These are phyloP conservation scores for Drosophila tsacasi DNA, from an alignment of 1,140 invertebrate genomes.

Conservation along the genomic window DNA sequence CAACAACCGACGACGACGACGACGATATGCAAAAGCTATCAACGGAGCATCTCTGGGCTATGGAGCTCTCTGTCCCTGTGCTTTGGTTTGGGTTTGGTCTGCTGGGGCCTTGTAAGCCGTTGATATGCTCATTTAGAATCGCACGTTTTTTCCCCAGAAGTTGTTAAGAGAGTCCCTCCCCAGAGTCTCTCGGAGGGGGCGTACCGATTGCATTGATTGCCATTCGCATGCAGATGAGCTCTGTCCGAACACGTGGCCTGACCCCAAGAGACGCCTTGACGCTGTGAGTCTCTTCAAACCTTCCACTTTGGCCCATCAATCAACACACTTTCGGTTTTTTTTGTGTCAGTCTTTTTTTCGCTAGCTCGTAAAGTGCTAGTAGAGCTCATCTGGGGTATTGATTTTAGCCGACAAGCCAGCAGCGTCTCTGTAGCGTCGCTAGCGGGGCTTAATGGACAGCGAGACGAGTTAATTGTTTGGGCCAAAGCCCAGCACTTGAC, in stretches of 20 bases:
- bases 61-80: constrained; percentile 25
- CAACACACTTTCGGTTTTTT: constrained; percentile 83
- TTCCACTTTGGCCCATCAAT: constrained; percentile 75
- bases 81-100: constrained; percentile 41
- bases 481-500: constrained; percentile 53
- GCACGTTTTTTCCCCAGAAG: constrained; percentile 82
- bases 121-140: constrained; percentile 84
- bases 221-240: constrained; percentile 77
- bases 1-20: constrained; percentile 19
- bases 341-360: neutral
- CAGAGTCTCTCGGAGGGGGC: constrained; percentile 25
- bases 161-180: constrained; percentile 62
- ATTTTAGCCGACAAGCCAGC: constrained; percentile 53
- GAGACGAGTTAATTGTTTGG: constrained; percentile 80
- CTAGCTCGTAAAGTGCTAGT: constrained; percentile 53
- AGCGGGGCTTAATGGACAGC: constrained; percentile 61
- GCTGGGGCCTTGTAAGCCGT: constrained; percentile 72
- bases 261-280: constrained; percentile 56
- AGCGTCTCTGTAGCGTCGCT: constrained; percentile 11
- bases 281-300: constrained; percentile 3
- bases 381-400: constrained; percentile 50
- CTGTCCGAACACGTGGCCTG: constrained; percentile 47
- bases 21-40: constrained; percentile 83
- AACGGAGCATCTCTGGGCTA: constrained; percentile 67
- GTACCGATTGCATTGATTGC: constrained; percentile 71